Percentiles rank a stretch among this genome's conserved stretches.
Conservation (phyloP, 30 jellyfish, hydroid and myxozoan genomes). For the Pelagia noctiluca region DNA sequence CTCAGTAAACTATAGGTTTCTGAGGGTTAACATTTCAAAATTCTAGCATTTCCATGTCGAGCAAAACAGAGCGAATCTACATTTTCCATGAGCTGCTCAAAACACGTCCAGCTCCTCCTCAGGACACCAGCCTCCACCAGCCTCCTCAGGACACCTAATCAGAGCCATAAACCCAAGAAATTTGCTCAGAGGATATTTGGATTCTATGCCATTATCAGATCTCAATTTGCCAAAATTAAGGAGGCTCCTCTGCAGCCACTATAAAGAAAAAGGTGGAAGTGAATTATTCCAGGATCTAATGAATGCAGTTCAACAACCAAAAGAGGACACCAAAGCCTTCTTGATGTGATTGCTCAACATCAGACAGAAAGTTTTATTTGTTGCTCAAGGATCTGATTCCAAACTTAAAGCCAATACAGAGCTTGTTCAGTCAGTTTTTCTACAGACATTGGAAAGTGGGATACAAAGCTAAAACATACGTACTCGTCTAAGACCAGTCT, state of each 20-base stretch:
- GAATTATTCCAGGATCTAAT: constrained; percentile 13
- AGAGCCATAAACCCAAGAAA: constrained; percentile 6
- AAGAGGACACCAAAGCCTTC: constrained; percentile 21
- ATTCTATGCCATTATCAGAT: constrained; percentile 8
- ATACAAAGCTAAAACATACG: constrained; percentile 20
- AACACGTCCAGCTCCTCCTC: no score
- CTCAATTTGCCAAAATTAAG: constrained; percentile 26
- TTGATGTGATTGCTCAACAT: constrained; percentile 11
- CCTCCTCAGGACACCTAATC: no score
- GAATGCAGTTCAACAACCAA: constrained; percentile 43
- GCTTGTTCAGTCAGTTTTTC: constrained; percentile 11
- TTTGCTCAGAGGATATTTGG: constrained; percentile 20
- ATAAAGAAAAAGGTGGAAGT: constrained; percentile 18
- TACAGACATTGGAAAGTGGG: constrained; percentile 17
- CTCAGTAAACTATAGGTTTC: no score
- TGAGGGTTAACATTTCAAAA: no score
- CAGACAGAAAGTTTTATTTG: constrained; percentile 34
- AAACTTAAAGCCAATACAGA: constrained; percentile 8
- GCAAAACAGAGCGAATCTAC: no score
- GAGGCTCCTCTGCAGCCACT: constrained; percentile 22
- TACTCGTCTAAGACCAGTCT: constrained; percentile 36
- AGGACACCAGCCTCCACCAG: no score
- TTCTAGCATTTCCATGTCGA: no score
- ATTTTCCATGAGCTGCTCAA: no score
- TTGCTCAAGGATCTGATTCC: constrained; percentile 31